Conservation (phyloP, 2,113 vertebrate genomes). For the Pseudopipra pipra region DNA sequence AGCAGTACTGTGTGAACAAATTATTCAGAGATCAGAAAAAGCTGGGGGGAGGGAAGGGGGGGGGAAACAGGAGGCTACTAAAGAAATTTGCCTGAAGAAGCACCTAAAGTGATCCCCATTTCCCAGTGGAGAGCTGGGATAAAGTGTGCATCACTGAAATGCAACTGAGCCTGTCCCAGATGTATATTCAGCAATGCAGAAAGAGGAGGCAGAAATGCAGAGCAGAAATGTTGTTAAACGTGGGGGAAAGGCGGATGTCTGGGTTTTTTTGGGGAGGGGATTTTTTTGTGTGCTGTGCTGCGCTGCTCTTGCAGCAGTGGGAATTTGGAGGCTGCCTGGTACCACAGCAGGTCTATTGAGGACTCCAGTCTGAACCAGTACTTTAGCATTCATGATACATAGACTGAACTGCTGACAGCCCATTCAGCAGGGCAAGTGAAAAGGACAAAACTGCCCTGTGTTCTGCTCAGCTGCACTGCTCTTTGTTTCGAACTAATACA, state of each 20-base stretch:
- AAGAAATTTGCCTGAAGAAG: neutral
- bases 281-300: neutral
- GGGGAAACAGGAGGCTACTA: neutral
- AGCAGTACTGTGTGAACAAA: neutral
- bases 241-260: neutral
- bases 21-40: neutral
- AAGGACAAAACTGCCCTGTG: constrained; percentile 43
- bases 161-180: neutral
- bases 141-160: neutral
- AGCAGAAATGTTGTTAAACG: neutral
- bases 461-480: constrained; percentile 19
- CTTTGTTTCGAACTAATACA: neutral
- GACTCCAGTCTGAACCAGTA: neutral
- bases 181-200: neutral
- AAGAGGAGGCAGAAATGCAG: neutral
- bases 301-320: neutral
- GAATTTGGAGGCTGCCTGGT: constrained; percentile 17
- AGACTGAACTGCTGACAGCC: constrained; percentile 14
- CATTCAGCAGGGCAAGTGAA: constrained; percentile 30
- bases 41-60: neutral
- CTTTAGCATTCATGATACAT: constrained; percentile 27
- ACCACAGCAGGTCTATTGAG: constrained; percentile 16
- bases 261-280: rapidly evolving
- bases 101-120: neutral
- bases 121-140: neutral